Evolutionary conservation across 2,113 vertebrate species (phyloP).

Genomic region (Trematocara unimaculatum): DNA sequence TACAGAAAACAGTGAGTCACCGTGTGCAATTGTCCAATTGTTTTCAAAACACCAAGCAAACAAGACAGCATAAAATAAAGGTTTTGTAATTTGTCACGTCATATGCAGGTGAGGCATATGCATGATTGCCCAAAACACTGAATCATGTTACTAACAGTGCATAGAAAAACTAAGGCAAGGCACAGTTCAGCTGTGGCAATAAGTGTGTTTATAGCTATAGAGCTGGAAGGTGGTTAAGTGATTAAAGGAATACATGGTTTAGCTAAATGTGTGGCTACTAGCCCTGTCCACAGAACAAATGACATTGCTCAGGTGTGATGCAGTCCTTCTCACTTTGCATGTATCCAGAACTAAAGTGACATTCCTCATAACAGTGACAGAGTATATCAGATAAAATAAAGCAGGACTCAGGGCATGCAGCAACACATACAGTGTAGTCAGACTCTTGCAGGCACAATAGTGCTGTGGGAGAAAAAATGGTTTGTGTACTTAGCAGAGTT

Average conservation of each 20-base stretch:
- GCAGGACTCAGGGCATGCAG: slow-evolving; percentile 29
- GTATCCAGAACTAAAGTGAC: slow-evolving; percentile 18
- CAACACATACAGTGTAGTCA: slow-evolving; percentile 27
- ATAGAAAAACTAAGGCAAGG: neutral
- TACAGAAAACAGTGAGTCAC: slow-evolving; percentile 39
- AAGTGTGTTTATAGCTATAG: neutral
- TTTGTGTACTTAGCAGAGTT: neutral
- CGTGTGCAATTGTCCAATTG: neutral
- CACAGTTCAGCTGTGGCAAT: neutral
- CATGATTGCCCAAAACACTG: slow-evolving; percentile 3
- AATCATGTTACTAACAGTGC: slow-evolving; percentile 23
- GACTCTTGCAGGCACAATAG: slow-evolving; percentile 23
- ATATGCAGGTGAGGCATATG: neutral
- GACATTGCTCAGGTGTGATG: slow-evolving; percentile 14
- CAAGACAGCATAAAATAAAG: neutral
- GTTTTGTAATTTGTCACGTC: slow-evolving; percentile 22
- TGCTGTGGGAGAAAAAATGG: neutral
- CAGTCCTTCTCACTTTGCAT: slow-evolving; percentile 8
- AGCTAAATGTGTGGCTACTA: neutral
- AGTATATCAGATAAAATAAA: neutral
- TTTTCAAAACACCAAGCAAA: slow-evolving; percentile 3
- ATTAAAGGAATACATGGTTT: neutral
- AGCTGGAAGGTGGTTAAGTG: neutral
- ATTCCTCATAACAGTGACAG: slow-evolving; percentile 39
- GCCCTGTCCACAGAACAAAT: slow-evolving; percentile 19